Base-by-base conservation (phyloP, 2,797 vertebrate species). In the Sebastes steindachneri region DNA sequence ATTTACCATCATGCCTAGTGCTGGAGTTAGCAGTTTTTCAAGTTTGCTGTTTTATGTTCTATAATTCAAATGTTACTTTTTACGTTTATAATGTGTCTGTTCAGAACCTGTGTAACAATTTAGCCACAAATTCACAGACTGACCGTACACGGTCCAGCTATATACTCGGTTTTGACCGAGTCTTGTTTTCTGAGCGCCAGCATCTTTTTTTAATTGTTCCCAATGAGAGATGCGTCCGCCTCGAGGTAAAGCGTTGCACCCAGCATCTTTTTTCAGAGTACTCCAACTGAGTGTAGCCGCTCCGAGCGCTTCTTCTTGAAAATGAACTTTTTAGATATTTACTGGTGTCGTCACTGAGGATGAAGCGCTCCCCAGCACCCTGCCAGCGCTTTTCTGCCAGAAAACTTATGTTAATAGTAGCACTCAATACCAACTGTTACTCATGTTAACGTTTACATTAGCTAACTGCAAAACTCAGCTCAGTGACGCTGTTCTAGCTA, bases 101-200 rank as follows among this genome's bases (percentile, higher is more conserved):
- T 48, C 41, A 48, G 7, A 48, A 48, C 15, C 6, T 45, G 14
- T 45, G 14, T 45, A 45, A 45, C 15, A 17, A 45, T 17, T 45
- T 45, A 45, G 41, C 41, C 41, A 45, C 14, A 45, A 45, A 45
- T 45, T 1, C 41, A 17, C 41, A 45, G 15, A 45, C 41, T 45
- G 41, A 45, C 41, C 3, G 0, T 17, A 45, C 14, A 45, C 15
- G 15, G 41, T 45, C 15, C 41, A 0, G 41, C 0, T 15, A 45
- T 45, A 45, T 17, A 45, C 41, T 48, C 17, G 17, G 41, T 48
- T 48, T 48, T 48, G 41, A 48, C 41, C 0, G 0, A 48, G 7
- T 19, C 41, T 48, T 48, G 41, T 0, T 48, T 19, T 48, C 15
- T 48, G 41, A 48, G 41, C 17, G 4, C 19, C 48, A 51, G 8